phyloP scores from a whole-genome alignment of 1,140 invertebrate species.

The Heterodera schachtii region DNA sequence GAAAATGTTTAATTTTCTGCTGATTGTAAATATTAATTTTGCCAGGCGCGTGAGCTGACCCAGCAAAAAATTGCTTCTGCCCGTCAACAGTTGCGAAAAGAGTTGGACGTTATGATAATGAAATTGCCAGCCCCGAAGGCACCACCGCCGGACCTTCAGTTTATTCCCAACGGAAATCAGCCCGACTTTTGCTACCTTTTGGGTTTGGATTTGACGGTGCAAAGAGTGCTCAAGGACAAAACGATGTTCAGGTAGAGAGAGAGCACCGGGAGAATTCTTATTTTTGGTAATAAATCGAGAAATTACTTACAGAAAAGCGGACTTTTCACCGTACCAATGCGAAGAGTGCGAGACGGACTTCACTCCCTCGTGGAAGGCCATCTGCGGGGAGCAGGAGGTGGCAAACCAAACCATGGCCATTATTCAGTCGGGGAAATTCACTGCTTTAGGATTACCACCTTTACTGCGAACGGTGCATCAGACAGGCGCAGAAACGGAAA shows the following conservation, averaged over 20 bases:
- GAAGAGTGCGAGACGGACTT: conserved; percentile 96
- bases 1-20: no score
- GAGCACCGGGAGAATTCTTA: neutral
- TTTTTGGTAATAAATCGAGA: neutral
- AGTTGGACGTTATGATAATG: conserved; percentile 53
- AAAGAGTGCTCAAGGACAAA: conserved; percentile 76
- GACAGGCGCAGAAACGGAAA: conserved; percentile 94
- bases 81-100: conserved; percentile 42
- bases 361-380: conserved; percentile 90
- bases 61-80: conserved; percentile 42
- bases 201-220: conserved; percentile 92
- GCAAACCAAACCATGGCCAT: neutral
- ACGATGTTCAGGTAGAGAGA: conserved; percentile 51
- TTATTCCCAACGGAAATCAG: conserved; percentile 94
- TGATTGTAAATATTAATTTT: neutral
- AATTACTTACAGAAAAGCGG: conserved; percentile 47
- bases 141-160: conserved; percentile 96
- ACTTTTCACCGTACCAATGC: conserved; percentile 79
- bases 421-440: neutral
- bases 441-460: conserved; percentile 72
- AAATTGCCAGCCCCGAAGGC: conserved; percentile 94
- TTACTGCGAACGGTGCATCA: conserved; percentile 96
- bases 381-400: conserved; percentile 46
- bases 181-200: conserved; percentile 94
- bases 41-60: conserved; percentile 16